Percentiles rank a stretch among this genome's conserved stretches.
Evolutionary conservation across 2,797 vertebrate species (phyloP).

Genomic region (Mormyrus hasselquistii): DNA sequence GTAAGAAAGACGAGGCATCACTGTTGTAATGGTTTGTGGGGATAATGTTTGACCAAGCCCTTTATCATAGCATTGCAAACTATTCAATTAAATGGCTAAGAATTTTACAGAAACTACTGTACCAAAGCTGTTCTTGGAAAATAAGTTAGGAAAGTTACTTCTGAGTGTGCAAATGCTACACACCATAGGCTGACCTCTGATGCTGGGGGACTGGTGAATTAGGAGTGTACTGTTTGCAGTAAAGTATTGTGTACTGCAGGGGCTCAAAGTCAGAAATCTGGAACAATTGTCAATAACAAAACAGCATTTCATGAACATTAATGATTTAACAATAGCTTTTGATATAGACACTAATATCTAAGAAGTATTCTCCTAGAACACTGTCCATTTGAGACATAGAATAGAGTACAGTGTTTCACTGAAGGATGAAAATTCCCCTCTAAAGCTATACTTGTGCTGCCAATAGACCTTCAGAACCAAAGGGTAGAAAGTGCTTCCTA

Average conservation of each 20-base stretch:
- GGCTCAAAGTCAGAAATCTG: background rate
- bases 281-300: background rate
- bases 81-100: background rate
- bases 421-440: background rate
- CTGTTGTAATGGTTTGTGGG: background rate
- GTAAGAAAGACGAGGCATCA: constrained; percentile 39
- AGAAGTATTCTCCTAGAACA: background rate
- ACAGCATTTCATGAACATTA: background rate
- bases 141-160: background rate
- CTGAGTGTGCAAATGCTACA: background rate
- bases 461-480: background rate
- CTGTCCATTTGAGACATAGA: background rate
- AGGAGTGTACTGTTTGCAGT: background rate
- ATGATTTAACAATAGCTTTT: background rate
- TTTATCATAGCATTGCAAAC: background rate
- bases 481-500: background rate
- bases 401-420: background rate
- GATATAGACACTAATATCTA: background rate
- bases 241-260: background rate
- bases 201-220: background rate
- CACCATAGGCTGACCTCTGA: background rate
- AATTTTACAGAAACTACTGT: background rate
- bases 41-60: background rate
- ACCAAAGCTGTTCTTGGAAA: background rate
- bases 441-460: background rate